phyloP scores from a whole-genome alignment of 2,888 invertebrate species.

The Aleiodes leptofemur region DNA sequence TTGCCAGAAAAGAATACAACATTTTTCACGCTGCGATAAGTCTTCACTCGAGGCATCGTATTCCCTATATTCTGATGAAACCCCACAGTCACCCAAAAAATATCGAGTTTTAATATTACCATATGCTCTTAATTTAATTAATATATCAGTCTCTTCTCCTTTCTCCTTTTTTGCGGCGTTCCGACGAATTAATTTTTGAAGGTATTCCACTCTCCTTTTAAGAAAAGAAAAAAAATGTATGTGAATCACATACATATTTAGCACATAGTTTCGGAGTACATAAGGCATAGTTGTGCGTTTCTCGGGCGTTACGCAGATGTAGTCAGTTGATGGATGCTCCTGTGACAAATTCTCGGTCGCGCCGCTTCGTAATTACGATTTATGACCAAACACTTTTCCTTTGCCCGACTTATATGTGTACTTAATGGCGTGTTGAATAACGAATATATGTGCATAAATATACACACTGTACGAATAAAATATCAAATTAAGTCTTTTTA shows the following conservation, averaged over 20 bases:
- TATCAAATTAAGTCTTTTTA: not conserved
- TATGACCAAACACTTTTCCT: slow-evolving; percentile 62
- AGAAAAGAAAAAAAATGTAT: slow-evolving; percentile 3
- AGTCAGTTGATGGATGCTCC: slow-evolving; percentile 59
- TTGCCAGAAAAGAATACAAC: slow-evolving; percentile 16
- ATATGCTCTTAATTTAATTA: slow-evolving; percentile 32
- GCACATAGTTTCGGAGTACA: slow-evolving; percentile 29
- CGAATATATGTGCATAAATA: slow-evolving; percentile 69
- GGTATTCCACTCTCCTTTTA: not conserved
- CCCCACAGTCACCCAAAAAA: slow-evolving; percentile 8
- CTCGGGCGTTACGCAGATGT: slow-evolving; percentile 22
- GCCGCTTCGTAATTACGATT: slow-evolving; percentile 74
- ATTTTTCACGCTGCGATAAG: slow-evolving; percentile 18
- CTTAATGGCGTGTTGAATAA: slow-evolving; percentile 75
- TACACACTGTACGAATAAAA: slow-evolving; percentile 8
- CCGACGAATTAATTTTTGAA: slow-evolving; percentile 32
- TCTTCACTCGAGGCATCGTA: slow-evolving; percentile 24
- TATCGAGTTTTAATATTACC: slow-evolving; percentile 20
- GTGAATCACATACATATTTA: slow-evolving; percentile 35
- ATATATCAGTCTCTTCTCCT: slow-evolving; percentile 5
- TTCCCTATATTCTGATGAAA: slow-evolving; percentile 23
- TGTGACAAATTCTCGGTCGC: slow-evolving; percentile 73
- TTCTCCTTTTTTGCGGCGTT: not conserved
- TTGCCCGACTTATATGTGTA: slow-evolving; percentile 62
- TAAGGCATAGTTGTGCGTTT: slow-evolving; percentile 18